phyloP scores from a whole-genome alignment of 37 sponge, comb jelly and placozoan species.

The Chondrosia reniformis region DNA sequence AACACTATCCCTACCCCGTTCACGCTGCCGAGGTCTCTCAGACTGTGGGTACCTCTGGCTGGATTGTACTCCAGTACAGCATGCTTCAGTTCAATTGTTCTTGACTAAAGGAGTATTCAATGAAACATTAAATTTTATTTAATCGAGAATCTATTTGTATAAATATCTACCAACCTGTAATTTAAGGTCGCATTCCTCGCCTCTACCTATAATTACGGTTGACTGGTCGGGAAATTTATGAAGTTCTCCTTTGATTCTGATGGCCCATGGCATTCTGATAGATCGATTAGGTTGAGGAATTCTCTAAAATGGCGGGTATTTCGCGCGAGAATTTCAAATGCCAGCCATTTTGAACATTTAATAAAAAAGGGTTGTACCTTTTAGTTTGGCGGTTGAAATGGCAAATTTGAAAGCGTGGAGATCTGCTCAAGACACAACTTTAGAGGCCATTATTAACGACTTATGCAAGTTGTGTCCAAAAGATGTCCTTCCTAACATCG shows the following conservation, averaged over 20 bases:
- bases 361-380: background rate
- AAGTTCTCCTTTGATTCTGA: conserved; percentile 19
- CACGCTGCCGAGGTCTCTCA: conserved; percentile 39
- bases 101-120: conserved; percentile 20
- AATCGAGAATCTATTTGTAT: background rate
- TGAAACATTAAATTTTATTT: background rate
- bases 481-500: too few relatives aligned
- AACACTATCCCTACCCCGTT: conserved; percentile 49
- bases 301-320: background rate
- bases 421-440: too few relatives aligned
- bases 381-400: too few relatives aligned
- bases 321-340: background rate
- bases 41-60: background rate
- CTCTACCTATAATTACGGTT: conserved; percentile 8
- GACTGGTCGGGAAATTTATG: background rate
- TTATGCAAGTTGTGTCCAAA: too few relatives aligned
- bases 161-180: background rate
- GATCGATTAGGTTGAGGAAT: too few relatives aligned
- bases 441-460: too few relatives aligned
- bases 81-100: conserved; percentile 34
- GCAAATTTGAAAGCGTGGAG: too few relatives aligned
- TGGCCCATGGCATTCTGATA: background rate
- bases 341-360: background rate
- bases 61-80: conserved; percentile 28
- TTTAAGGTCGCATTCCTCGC: background rate